These are phyloP conservation scores for Anguilla japonica DNA, from an alignment of 2,113 vertebrate species.

Conservation along the genomic window DNA sequence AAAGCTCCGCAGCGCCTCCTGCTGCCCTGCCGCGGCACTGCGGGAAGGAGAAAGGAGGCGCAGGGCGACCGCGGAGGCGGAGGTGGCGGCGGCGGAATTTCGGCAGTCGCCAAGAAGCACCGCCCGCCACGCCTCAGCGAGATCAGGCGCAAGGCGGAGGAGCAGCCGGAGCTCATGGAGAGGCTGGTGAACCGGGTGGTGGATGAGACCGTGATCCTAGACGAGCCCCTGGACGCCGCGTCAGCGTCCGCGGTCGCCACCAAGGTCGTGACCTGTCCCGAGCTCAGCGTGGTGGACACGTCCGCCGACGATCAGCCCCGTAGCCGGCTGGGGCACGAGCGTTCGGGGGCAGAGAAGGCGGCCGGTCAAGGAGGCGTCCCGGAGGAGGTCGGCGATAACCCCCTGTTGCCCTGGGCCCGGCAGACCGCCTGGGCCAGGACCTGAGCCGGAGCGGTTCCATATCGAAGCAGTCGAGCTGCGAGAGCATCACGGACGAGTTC, in stretches of 20 bases:
- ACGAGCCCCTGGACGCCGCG: constrained; percentile 79
- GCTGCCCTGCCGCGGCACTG: constrained; percentile 70
- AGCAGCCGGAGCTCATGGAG: constrained; percentile 95
- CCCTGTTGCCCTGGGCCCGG: constrained; percentile 71
- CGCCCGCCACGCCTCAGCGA: constrained; percentile 92
- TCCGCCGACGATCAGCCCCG: constrained; percentile 84
- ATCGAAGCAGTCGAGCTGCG: constrained; percentile 97
- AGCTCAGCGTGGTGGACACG: constrained; percentile 82
- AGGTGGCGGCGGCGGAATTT: constrained; percentile 19
- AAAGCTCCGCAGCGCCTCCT: constrained; percentile 68
- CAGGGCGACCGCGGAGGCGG: constrained; percentile 47
- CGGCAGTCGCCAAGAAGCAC: constrained; percentile 79
- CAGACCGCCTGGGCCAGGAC: constrained; percentile 79
- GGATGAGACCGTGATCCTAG: constrained; percentile 87
- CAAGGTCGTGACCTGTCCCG: constrained; percentile 89
- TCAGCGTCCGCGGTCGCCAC: constrained; percentile 92
- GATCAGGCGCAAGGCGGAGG: constrained; percentile 95
- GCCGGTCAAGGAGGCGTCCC: constrained; percentile 95
- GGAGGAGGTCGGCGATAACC: constrained; percentile 73
- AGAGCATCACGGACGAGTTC: constrained; percentile 97
- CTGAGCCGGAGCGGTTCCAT: constrained; percentile 90
- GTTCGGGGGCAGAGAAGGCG: constrained; percentile 84
- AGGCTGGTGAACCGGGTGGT: constrained; percentile 91
- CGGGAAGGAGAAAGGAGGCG: constrained; percentile 83
- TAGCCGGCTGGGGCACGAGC: constrained; percentile 83